phyloP scores from a whole-genome alignment of 1,140 invertebrate genomes.

The Scylla paramamosain region DNA sequence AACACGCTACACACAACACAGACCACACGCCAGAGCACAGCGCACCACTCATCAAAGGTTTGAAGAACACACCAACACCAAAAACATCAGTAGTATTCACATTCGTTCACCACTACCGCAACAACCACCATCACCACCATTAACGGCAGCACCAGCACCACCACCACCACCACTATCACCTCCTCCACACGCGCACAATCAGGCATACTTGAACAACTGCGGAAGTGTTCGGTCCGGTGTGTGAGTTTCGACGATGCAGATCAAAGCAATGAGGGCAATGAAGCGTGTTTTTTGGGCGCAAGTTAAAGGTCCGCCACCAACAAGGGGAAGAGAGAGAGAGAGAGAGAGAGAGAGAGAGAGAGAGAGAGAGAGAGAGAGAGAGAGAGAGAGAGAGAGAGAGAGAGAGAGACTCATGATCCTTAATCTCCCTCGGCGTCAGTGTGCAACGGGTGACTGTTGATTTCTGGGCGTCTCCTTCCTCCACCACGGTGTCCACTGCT shows the following conservation, averaged over 20 bases:
- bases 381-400: neutral
- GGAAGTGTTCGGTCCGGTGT: neutral
- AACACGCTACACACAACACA: too few species aligned
- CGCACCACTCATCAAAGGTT: too few species aligned
- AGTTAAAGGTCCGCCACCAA: neutral
- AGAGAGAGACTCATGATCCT: neutral
- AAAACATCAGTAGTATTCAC: too few species aligned
- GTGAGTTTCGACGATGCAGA: neutral
- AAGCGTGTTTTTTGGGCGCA: neutral
- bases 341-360: neutral
- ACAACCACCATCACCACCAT: too few species aligned
- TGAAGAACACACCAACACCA: too few species aligned
- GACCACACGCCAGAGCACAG: too few species aligned
- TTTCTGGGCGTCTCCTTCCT: too few species aligned
- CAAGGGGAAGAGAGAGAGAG: neutral
- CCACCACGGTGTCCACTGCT: too few species aligned
- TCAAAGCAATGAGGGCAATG: neutral
- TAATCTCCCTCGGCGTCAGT: too few species aligned
- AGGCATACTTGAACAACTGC: neutral
- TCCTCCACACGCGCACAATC: neutral
- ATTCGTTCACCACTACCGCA: too few species aligned
- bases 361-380: constrained; percentile 3
- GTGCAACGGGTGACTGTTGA: too few species aligned
- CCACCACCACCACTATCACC: neutral
- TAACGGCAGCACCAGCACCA: too few species aligned